Evolutionary conservation across 2,888 invertebrate species (phyloP).

Genomic region (Choristoneura rosaceana): DNA sequence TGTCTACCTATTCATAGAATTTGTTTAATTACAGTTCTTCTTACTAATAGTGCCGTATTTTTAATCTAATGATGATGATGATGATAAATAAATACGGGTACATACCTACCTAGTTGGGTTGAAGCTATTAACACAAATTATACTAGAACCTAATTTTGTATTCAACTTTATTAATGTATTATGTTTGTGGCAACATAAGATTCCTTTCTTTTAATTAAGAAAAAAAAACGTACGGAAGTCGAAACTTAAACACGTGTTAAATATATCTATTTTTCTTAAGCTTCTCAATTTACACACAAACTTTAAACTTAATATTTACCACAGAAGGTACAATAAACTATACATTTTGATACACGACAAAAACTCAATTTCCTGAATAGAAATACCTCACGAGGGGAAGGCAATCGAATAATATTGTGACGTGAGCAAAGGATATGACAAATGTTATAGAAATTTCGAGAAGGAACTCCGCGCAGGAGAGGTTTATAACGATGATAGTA

Average conservation of each 20-base stretch:
- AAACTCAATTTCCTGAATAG: slow-evolving; percentile 58
- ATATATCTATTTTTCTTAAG: background rate
- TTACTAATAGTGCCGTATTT: too few species aligned
- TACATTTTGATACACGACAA: slow-evolving; percentile 45
- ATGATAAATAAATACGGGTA: too few species aligned
- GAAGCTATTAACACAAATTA: too few species aligned
- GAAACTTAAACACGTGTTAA: background rate
- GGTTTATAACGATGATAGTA: slow-evolving; percentile 21
- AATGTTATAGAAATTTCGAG: slow-evolving; percentile 56
- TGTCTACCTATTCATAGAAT: too few species aligned
- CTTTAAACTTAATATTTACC: background rate
- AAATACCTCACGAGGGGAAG: slow-evolving; percentile 55
- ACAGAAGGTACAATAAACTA: background rate
- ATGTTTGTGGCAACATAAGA: too few species aligned
- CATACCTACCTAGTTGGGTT: too few species aligned
- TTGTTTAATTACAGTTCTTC: too few species aligned
- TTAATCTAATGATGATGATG: too few species aligned
- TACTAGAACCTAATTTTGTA: too few species aligned
- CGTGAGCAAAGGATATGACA: slow-evolving; percentile 60
- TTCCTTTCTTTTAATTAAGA: too few species aligned
- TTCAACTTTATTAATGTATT: too few species aligned
- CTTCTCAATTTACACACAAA: background rate
- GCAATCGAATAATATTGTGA: slow-evolving; percentile 70
- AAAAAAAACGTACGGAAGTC: background rate
- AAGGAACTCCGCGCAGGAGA: slow-evolving; percentile 47